Percentiles rank a stretch among this genome's conserved stretches.
phyloP scores from a whole-genome alignment of 2,797 vertebrate species.

The Holocentrus rufus region DNA sequence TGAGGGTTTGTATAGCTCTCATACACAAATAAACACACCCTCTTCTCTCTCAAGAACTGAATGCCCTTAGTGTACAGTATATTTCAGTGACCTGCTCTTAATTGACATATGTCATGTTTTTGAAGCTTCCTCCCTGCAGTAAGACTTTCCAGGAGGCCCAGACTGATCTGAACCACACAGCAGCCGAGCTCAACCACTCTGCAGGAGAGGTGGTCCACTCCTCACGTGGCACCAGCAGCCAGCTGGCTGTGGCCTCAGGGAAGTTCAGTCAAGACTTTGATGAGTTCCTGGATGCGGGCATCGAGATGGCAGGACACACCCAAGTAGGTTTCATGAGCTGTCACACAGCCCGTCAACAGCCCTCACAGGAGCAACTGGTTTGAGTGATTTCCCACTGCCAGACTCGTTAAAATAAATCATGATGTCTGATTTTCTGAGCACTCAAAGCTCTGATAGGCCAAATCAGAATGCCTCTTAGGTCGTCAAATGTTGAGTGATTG shows the following conservation, averaged over 20 bases:
- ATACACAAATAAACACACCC: constrained; percentile 2
- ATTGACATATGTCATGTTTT: constrained; percentile 43
- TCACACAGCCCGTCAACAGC: constrained; percentile 8
- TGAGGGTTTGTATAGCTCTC: not conserved
- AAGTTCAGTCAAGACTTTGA: constrained; percentile 99
- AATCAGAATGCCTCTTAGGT: constrained; percentile 24
- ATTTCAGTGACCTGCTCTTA: too few species aligned
- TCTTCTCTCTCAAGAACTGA: not conserved
- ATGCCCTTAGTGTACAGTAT: not conserved
- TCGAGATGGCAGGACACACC: constrained; percentile 99
- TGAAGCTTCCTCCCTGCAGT: constrained; percentile 91
- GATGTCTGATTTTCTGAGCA: constrained; percentile 9
- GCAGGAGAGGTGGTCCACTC: constrained; percentile 98
- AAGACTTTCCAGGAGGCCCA: constrained; percentile 98
- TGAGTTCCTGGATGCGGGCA: constrained; percentile 96
- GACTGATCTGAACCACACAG: constrained; percentile 96
- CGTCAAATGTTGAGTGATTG: not conserved
- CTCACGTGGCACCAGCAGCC: constrained; percentile 91
- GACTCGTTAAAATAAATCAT: not conserved
- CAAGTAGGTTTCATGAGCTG: constrained; percentile 82
- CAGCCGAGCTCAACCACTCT: constrained; percentile 96
- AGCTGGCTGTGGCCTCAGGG: constrained; percentile 94
- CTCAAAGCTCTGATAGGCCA: constrained; percentile 23
- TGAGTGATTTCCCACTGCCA: constrained; percentile 11
- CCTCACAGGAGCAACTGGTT: not conserved